These are phyloP conservation scores for Pangasius sanitwongsei DNA, from an alignment of 2,797 vertebrate species.

Conservation along the genomic window DNA sequence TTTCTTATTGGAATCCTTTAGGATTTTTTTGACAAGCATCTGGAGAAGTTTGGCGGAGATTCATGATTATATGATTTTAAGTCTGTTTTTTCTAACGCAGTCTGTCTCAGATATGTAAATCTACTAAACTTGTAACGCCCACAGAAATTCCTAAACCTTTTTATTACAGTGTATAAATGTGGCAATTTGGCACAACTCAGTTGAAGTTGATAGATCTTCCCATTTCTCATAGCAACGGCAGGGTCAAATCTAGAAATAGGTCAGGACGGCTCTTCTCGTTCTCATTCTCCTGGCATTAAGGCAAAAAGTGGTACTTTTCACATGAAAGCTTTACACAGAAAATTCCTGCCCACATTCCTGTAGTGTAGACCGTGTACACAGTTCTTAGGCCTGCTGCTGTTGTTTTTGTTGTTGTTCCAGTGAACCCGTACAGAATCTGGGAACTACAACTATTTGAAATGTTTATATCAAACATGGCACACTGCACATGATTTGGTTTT, in stretches of 20 bases:
- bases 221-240: conserved; percentile 63
- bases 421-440: not conserved
- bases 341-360: not conserved
- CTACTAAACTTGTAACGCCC: not conserved
- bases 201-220: not conserved
- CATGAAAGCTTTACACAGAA: not conserved
- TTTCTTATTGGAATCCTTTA: too few species aligned
- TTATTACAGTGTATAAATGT: not conserved
- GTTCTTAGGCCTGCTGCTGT: not conserved
- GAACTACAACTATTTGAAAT: not conserved
- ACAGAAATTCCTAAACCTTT: not conserved
- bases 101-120: not conserved
- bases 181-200: not conserved
- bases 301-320: not conserved
- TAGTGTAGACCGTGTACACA: not conserved
- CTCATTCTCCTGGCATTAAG: not conserved
- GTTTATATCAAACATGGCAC: not conserved
- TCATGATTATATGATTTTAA: too few species aligned
- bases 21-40: too few species aligned
- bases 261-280: conserved; percentile 60
- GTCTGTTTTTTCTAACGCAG: not conserved
- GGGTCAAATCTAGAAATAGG: conserved; percentile 67
- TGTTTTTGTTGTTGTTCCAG: not conserved
- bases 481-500: not conserved
- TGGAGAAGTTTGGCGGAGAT: not conserved